phyloP scores from a whole-genome alignment of 2,797 vertebrate species.

The Smutsia gigantea region DNA sequence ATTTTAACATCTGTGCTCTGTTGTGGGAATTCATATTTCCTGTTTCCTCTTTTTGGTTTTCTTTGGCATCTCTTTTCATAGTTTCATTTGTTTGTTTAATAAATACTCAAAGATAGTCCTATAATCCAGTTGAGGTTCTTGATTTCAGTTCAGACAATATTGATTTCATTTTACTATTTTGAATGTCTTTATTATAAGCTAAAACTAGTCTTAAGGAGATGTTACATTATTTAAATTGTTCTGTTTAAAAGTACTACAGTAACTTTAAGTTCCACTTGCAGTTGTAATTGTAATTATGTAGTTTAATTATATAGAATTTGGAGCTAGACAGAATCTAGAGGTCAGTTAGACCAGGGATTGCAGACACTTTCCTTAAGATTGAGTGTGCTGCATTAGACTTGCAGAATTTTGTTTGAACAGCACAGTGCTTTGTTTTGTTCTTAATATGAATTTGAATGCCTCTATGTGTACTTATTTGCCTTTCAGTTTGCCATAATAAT shows the following conservation, averaged over 20 bases:
- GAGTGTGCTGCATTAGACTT: background rate
- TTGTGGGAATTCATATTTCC: background rate
- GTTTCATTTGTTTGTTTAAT: conserved; percentile 2
- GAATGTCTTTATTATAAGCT: conserved; percentile 9
- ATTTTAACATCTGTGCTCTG: conserved; percentile 3
- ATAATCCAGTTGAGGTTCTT: background rate
- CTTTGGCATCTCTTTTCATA: background rate
- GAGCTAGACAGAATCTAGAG: background rate
- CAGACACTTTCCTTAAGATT: background rate
- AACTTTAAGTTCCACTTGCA: background rate
- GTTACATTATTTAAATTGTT: conserved; percentile 23
- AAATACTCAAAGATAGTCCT: background rate
- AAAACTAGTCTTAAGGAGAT: conserved; percentile 29
- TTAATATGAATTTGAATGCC: background rate
- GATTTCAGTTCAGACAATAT: background rate
- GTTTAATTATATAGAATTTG: conserved; percentile 4
- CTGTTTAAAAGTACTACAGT: background rate
- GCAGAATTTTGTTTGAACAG: conserved; percentile 5
- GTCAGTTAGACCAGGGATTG: background rate
- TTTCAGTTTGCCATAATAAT: background rate
- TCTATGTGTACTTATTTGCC: background rate
- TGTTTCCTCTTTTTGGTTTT: conserved; percentile 24
- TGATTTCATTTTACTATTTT: conserved; percentile 31
- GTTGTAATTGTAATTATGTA: conserved; percentile 5
- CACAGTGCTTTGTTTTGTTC: background rate